A percentile compares a stretch with the other conserved stretches of the same genome.
Evolutionary conservation across 1,140 invertebrate genomes (phyloP).

Genomic region (Dreissena rostriformis): DNA sequence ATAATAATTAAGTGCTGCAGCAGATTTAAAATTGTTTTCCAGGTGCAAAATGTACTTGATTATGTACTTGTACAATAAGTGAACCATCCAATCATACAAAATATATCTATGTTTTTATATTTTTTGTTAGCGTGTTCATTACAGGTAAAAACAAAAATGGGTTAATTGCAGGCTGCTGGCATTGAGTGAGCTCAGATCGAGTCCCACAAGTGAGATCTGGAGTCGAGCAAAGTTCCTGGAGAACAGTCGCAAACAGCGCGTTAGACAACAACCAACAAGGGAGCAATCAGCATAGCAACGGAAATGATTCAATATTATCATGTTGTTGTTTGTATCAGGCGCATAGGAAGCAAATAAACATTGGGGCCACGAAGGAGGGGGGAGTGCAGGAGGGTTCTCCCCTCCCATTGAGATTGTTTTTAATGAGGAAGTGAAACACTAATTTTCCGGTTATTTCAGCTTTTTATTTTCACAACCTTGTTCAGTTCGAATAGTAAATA

Average conservation of each 20-base stretch:
- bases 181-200: conserved; percentile 14
- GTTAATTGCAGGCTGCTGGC: conserved; percentile 30
- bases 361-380: too few relatives aligned
- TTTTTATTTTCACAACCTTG: too few relatives aligned
- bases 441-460: too few relatives aligned
- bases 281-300: background rate
- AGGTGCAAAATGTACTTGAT: background rate
- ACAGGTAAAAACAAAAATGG: background rate
- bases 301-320: too few relatives aligned
- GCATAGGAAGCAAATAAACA: too few relatives aligned
- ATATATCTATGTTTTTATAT: background rate
- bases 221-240: conserved; percentile 39
- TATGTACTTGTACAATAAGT: background rate
- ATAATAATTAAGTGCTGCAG: too few relatives aligned
- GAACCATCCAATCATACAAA: background rate
- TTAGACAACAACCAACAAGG: background rate
- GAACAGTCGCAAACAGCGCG: conserved; percentile 35
- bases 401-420: too few relatives aligned
- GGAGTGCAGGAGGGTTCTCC: too few relatives aligned
- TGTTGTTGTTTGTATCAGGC: too few relatives aligned
- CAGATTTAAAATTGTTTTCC: background rate
- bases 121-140: background rate
- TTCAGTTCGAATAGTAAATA: too few relatives aligned
- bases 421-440: too few relatives aligned
- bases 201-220: conserved; percentile 37